phyloP scores from a whole-genome alignment of 2,113 vertebrate species.

The Zapus hudsonius region DNA sequence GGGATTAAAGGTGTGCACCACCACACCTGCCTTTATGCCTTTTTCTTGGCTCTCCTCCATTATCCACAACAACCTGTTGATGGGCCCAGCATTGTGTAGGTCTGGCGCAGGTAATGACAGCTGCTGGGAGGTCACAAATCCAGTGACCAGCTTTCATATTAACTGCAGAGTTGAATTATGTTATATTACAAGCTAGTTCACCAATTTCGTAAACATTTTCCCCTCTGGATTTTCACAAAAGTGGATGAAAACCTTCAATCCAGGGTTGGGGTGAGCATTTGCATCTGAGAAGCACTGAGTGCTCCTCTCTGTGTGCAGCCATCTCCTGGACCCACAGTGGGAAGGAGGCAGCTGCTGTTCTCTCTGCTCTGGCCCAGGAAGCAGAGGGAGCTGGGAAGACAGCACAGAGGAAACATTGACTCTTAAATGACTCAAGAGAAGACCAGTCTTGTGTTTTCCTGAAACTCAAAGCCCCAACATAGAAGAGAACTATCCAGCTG shows the following conservation, averaged over 20 bases:
- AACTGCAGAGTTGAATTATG: constrained; percentile 32
- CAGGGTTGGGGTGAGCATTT: not conserved
- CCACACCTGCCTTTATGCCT: no score
- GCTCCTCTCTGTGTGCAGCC: not conserved
- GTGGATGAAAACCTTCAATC: constrained; percentile 23
- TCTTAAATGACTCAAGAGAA: constrained; percentile 50
- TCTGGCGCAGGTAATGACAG: no score
- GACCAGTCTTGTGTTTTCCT: constrained; percentile 40
- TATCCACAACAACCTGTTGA: no score
- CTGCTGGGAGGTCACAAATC: no score
- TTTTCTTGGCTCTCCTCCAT: no score
- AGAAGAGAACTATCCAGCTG: constrained; percentile 44
- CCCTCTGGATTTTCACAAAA: not conserved
- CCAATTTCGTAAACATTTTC: not conserved
- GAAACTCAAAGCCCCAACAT: not conserved
- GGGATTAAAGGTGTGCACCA: no score
- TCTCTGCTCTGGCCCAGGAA: not conserved
- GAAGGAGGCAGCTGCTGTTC: not conserved
- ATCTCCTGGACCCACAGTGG: not conserved
- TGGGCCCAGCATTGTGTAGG: no score
- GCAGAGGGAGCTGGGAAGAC: constrained; percentile 17
- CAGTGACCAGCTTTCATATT: not conserved
- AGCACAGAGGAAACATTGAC: not conserved
- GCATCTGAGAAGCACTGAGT: not conserved
- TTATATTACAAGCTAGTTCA: not conserved